Base-by-base conservation (phyloP, 1,140 invertebrate genomes). In the Trichonephila clavata region DNA sequence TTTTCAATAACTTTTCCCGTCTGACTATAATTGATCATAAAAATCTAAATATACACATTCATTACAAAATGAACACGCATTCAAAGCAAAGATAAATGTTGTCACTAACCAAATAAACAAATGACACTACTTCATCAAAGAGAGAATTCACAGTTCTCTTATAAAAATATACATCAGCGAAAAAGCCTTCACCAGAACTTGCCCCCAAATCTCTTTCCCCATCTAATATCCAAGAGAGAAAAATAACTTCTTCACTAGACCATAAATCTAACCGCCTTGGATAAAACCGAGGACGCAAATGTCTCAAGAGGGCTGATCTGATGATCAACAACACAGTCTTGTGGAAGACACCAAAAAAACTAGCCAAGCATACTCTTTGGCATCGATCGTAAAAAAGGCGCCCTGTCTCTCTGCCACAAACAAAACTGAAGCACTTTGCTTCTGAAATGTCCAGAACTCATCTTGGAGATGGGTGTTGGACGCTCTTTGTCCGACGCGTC, bases 161-260 rank as follows among this genome's bases (percentile, higher is more conserved):
- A 77, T 32, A 39, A 77, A 77, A 27, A 77, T 18, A 18, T 32
- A 16, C 68, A 77, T 2, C 13, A 32, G 13, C 13, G 18, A 39
- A 77, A 77, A 77, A 39, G 18, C 14, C 27, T 32, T 10, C n/a
- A 13, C n/a, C 21, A 77, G 27, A 27, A 32, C 68, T 20, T 77
- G 27, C 7, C 27, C 68, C 68, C 68, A 77, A 77, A 77, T 77
- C 68, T 77, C 68, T 77, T 77, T 77, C 27, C 27, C 68, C 68
- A 77, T 77, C 68, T 77, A 77, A 77, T 77, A 77, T 77, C 68
- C 32, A 77, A 77, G 27, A 77, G 68, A 77, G 68, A 77, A 77
- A 77, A 77, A 77, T 77, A 77, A 32, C 27, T 77, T 77, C 68
- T 77, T 27, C 68, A 4, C 27, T 77, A 77, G 68, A 77, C 68